phyloP scores from a whole-genome alignment of 1,140 invertebrate species.

The Saccostrea glomerata region DNA sequence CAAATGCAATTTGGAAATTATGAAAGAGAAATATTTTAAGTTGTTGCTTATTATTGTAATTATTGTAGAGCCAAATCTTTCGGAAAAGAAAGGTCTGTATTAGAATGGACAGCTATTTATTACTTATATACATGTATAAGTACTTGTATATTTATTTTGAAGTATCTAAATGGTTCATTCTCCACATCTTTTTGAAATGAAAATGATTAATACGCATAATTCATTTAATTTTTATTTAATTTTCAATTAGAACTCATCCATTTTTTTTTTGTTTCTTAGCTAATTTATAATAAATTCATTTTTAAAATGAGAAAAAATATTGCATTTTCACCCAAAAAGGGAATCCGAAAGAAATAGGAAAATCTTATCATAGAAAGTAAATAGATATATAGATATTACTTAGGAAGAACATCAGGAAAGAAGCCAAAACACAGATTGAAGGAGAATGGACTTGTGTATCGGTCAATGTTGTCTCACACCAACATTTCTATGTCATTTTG shows the following conservation, averaged over 20 bases:
- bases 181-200: background rate
- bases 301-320: too few species aligned
- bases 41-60: background rate
- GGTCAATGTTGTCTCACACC: background rate
- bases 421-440: background rate
- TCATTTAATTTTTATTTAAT: background rate
- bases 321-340: too few species aligned
- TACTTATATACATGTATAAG: background rate
- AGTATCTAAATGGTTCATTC: background rate
- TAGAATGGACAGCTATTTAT: background rate
- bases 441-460: background rate
- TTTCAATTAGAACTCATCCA: too few species aligned
- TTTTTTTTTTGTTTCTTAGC: too few species aligned
- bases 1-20: too few species aligned
- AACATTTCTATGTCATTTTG: background rate
- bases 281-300: too few species aligned
- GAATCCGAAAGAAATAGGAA: too few species aligned
- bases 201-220: background rate
- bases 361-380: background rate
- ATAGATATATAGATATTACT: background rate
- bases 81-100: slow-evolving; percentile 31
- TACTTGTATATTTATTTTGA: background rate
- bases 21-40: background rate
- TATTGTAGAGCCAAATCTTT: slow-evolving; percentile 34
- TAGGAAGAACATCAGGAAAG: background rate